Conservation (phyloP, 2,113 vertebrate species). For the Xiphophorus hellerii region DNA sequence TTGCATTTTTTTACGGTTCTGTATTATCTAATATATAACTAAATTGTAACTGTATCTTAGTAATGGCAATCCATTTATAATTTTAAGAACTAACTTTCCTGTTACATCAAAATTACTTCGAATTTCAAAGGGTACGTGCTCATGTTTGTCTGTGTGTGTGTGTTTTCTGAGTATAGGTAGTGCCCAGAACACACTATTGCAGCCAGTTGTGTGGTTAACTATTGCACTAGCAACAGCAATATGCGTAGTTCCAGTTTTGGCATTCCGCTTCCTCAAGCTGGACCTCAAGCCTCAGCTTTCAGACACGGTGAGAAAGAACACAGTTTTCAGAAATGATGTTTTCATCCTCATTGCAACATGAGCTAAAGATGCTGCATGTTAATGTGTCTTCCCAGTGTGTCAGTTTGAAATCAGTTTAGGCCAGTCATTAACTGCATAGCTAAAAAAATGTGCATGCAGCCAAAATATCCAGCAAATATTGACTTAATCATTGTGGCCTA, state of each 20-base stretch:
- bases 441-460: background rate
- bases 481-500: slow-evolving; percentile 32
- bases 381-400: background rate
- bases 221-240: slow-evolving; percentile 89
- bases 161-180: slow-evolving; percentile 80
- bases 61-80: background rate
- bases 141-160: slow-evolving; percentile 20
- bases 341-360: slow-evolving; percentile 29
- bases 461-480: slow-evolving; percentile 61
- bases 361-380: background rate
- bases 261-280: slow-evolving; percentile 94
- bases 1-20: background rate
- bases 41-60: background rate
- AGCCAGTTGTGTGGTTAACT: slow-evolving; percentile 93
- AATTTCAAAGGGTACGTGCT: background rate
- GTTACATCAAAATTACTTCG: background rate
- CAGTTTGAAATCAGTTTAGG: background rate
- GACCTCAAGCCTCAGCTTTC: slow-evolving; percentile 91
- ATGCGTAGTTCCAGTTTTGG: slow-evolving; percentile 91
- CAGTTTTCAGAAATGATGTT: slow-evolving; percentile 13
- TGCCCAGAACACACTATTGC: slow-evolving; percentile 88
- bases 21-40: background rate
- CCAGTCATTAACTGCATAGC: slow-evolving; percentile 39
- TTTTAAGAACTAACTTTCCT: background rate
- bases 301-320: slow-evolving; percentile 85